Conservation (phyloP, 2,113 vertebrate genomes). For the Rhynchomys soricoides region DNA sequence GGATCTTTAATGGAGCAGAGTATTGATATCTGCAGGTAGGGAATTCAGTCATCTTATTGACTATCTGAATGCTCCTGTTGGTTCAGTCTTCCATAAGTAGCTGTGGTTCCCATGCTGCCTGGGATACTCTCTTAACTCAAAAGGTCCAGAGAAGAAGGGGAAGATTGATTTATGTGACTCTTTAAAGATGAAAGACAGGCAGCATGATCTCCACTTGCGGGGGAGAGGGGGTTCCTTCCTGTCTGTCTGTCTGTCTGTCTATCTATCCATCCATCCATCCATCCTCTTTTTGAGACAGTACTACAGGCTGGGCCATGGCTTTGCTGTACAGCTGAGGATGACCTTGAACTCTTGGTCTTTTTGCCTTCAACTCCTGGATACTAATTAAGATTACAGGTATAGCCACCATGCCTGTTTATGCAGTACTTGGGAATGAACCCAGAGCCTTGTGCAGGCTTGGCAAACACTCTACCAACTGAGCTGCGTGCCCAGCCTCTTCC, state of each 20-base stretch:
- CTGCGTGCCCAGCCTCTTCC: neutral
- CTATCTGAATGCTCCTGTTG: neutral
- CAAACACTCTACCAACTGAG: neutral
- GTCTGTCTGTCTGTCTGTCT: neutral
- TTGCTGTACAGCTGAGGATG: neutral
- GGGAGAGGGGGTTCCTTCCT: neutral
- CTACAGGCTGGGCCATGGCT: neutral
- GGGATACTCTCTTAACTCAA: neutral
- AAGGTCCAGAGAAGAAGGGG: neutral
- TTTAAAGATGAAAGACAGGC: neutral
- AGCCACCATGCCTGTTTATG: neutral
- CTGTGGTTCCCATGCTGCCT: accelerated
- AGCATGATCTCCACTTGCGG: neutral
- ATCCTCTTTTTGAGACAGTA: neutral
- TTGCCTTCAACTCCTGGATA: neutral
- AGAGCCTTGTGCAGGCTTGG: neutral
- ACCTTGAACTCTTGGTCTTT: neutral
- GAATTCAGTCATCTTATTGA: neutral
- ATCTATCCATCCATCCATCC: neutral
- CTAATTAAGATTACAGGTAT: neutral
- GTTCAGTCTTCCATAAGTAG: neutral
- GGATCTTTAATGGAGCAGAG: neutral
- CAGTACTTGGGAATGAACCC: neutral
- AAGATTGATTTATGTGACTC: neutral
- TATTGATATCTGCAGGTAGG: neutral